Percentiles rank a stretch among this genome's conserved stretches.
Evolutionary conservation across 2,888 invertebrate species (phyloP).

Genomic region (Quadroppia sp.): DNA sequence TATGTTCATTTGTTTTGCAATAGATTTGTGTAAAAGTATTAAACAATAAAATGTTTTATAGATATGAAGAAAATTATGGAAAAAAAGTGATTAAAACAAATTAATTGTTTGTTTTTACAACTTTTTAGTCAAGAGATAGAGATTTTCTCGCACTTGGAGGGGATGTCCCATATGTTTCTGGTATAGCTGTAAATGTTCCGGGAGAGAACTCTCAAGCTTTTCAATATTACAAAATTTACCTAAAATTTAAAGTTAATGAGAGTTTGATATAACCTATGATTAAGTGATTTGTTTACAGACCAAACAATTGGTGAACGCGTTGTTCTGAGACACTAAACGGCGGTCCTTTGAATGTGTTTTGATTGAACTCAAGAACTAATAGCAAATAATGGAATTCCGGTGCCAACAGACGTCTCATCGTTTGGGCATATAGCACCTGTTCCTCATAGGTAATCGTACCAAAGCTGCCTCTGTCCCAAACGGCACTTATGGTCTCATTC

Average conservation of each 20-base stretch:
- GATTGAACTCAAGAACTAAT: conserved; percentile 39
- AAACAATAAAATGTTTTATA: no score
- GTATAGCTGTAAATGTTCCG: conserved; percentile 39
- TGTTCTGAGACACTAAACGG: conserved; percentile 38
- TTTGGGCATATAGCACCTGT: conserved; percentile 33
- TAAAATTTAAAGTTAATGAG: not conserved
- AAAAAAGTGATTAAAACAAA: no score
- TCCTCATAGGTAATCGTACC: conserved; percentile 42
- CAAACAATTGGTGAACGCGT: conserved; percentile 34
- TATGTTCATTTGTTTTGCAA: no score
- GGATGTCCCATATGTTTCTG: conserved; percentile 39
- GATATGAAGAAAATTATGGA: no score
- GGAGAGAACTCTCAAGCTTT: conserved; percentile 37
- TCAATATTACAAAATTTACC: conserved; percentile 37
- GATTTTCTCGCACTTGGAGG: conserved; percentile 38
- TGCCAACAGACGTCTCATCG: conserved; percentile 38
- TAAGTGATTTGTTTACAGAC: not conserved
- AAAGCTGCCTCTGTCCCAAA: conserved; percentile 43
- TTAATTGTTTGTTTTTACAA: no score
- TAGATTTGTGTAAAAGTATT: no score
- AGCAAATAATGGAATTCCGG: conserved; percentile 39
- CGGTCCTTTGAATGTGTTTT: conserved; percentile 32
- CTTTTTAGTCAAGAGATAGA: conserved; percentile 39
- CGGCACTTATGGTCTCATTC: conserved; percentile 41
- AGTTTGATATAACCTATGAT: not conserved